phyloP scores from a whole-genome alignment of 2,113 vertebrate genomes.

The Datnioides undecimradiatus region DNA sequence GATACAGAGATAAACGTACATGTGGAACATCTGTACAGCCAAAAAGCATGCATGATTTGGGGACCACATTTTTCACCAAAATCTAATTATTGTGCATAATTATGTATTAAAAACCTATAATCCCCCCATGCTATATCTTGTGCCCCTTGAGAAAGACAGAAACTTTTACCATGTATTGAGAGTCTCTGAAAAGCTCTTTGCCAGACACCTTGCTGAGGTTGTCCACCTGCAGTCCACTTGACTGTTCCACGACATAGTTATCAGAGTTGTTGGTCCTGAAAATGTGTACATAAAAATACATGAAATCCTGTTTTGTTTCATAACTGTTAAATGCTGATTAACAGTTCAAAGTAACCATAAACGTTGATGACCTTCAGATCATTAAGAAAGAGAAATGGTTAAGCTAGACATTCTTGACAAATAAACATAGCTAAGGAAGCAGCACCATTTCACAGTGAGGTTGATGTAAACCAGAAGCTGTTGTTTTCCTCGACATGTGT shows the following conservation, averaged over 20 bases:
- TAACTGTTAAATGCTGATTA: background rate
- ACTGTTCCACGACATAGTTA: conserved; percentile 72
- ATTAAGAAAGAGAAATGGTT: background rate
- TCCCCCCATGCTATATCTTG: background rate
- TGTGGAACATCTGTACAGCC: background rate
- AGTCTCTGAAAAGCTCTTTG: conserved; percentile 77
- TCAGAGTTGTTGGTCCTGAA: conserved; percentile 75
- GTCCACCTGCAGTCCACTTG: conserved; percentile 66
- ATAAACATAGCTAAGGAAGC: conserved; percentile 9
- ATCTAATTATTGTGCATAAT: background rate
- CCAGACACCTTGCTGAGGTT: conserved; percentile 77
- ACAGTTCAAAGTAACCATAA: background rate
- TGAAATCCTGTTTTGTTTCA: background rate
- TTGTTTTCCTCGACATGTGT: conserved; percentile 73
- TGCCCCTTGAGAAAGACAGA: background rate
- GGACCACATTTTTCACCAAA: background rate
- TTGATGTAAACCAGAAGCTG: conserved; percentile 80
- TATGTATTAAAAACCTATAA: background rate
- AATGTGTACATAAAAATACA: background rate
- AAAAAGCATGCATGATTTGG: background rate
- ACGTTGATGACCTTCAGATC: background rate
- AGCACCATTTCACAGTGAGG: conserved; percentile 82
- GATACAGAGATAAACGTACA: background rate
- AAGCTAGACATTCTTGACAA: background rate
- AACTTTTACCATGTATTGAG: conserved; percentile 76